Percentiles rank a stretch among this genome's conserved stretches.
These are phyloP conservation scores for Rhizoglyphus robini DNA, from an alignment of 1,140 invertebrate genomes.

Conservation along the genomic window DNA sequence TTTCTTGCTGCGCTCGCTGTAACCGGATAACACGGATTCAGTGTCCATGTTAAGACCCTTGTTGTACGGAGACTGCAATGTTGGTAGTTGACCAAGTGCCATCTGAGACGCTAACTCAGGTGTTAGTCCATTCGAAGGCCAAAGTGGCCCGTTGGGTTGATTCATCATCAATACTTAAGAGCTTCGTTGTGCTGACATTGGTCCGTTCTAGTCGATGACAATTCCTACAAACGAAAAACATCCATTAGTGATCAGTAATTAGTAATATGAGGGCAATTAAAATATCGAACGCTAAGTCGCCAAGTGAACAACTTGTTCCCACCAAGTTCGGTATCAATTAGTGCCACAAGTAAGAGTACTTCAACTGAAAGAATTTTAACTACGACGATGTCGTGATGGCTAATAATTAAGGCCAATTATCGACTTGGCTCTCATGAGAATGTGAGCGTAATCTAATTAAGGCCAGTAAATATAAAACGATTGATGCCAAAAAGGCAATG, in stretches of 20 bases:
- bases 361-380: too few relatives aligned
- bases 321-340: too few relatives aligned
- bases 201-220: not conserved
- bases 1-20: conserved; percentile 25
- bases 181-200: not conserved
- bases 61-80: not conserved
- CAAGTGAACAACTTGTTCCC: too few relatives aligned
- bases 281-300: too few relatives aligned
- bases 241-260: not conserved
- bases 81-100: not conserved
- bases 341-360: too few relatives aligned
- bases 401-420: too few relatives aligned
- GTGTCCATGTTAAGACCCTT: conserved; percentile 21
- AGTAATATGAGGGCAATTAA: too few relatives aligned
- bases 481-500: too few relatives aligned
- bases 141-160: not conserved
- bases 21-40: conserved; percentile 26
- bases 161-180: not conserved
- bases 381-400: too few relatives aligned
- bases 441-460: too few relatives aligned
- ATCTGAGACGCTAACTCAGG: not conserved
- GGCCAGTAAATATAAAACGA: too few relatives aligned
- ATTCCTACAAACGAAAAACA: not conserved
- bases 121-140: not conserved
- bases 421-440: too few relatives aligned